Evolutionary conservation across 2,113 vertebrate species (phyloP), one percentile per base, ranked within the genome.

Genomic region (Rhinoderma darwinii): DNA sequence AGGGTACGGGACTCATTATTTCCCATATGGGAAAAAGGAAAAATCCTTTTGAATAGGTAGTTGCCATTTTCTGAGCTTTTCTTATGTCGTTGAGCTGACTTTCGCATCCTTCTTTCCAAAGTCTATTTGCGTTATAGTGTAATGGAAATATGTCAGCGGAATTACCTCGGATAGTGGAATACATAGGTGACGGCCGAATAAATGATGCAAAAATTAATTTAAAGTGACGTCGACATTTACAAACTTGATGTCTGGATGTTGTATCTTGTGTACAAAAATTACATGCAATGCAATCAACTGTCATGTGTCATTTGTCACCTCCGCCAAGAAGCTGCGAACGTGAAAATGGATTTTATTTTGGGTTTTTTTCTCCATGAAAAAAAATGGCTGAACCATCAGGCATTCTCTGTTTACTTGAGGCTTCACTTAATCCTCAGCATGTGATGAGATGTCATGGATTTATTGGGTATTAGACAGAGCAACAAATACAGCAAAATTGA

Each of bases 361-460:
- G 4, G 20, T 78, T 54, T 79, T 59, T 37, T 18, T 17, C 14
- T 15, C 25, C 9, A n/a, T 41, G 56, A 27, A 54, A 56, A 77
- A 79, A 63, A 82, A 82, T 70, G 63, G 81, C 81, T 83, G 63
- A 70, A 47, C 41, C 43, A 68, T 82, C 41, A 70, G 41, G n/a
- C 63, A 50, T 70, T 25, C 41, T 70, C 14, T 37, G 72, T 47
- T 83, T 70, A 82, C 80, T 82, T 56, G 27, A 70, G 27, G 43
- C 27, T 50, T 68, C 61, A 47, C 41, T 43, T 83, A 83, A 83
- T 83, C 81, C 63, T 14, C 44, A 15, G 43, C 61, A 70, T 66
- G 80, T 82, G 80, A 82, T 82, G 43, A 82, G 80, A 51, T 70
- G 81, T 83, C 81, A 83, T 83, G 81, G 81, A 70, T 83, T 83